Conservation (phyloP, 2,888 invertebrate genomes). For the Ramazzottius varieornatus region DNA sequence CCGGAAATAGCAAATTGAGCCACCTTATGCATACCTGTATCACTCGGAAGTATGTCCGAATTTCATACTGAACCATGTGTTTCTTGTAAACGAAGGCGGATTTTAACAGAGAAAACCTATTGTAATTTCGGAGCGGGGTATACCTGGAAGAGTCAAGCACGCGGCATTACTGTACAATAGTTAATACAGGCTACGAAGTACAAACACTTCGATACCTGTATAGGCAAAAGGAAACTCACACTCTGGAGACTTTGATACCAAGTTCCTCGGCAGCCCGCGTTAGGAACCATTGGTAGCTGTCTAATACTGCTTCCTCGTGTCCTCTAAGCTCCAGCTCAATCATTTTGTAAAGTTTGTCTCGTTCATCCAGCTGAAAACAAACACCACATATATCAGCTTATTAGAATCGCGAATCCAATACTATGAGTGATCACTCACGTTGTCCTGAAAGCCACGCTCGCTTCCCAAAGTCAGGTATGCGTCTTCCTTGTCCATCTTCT, state of each 20-base stretch:
- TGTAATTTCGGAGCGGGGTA: slow-evolving; percentile 41
- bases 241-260: slow-evolving; percentile 37
- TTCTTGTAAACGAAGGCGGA: slow-evolving; percentile 73
- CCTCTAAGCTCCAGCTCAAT: slow-evolving; percentile 61
- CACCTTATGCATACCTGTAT: slow-evolving; percentile 28
- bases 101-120: slow-evolving; percentile 51
- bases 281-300: slow-evolving; percentile 63
- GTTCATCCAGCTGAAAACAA: too few relatives aligned
- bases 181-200: too few relatives aligned
- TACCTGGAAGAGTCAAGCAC: slow-evolving; percentile 32
- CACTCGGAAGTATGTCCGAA: slow-evolving; percentile 63
- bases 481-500: too few relatives aligned
- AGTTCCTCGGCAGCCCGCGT: slow-evolving; percentile 51
- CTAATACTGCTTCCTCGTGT: slow-evolving; percentile 57
- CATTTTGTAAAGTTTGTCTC: slow-evolving; percentile 38
- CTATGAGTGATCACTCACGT: too few relatives aligned
- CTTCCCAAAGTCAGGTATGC: too few relatives aligned
- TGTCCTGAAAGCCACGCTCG: too few relatives aligned
- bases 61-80: slow-evolving; percentile 80
- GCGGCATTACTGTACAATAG: background rate
- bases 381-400: too few relatives aligned
- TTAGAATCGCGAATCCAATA: too few relatives aligned
- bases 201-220: too few relatives aligned
- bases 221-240: too few relatives aligned
- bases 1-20: background rate